phyloP scores from a whole-genome alignment of 1,140 invertebrate species.

The Babylonia areolata region DNA sequence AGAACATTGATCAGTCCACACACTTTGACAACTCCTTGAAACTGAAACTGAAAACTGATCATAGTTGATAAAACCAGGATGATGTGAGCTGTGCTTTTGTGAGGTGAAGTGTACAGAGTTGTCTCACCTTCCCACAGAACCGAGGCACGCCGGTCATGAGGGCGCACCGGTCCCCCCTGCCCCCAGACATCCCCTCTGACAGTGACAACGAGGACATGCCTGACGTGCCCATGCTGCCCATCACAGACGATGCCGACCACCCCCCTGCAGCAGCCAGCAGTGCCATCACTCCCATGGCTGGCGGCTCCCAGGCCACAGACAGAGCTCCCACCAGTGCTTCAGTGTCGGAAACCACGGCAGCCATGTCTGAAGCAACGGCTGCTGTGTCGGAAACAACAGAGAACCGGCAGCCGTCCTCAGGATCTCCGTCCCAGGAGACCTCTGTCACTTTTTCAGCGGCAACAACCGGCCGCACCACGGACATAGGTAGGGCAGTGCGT shows the following conservation, averaged over 20 bases:
- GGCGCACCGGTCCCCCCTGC: constrained; percentile 25
- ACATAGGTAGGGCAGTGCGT: neutral
- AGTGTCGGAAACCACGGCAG: constrained; percentile 4
- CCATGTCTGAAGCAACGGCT: neutral
- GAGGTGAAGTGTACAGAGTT: too few relatives aligned
- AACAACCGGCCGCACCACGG: constrained; percentile 37
- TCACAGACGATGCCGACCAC: neutral
- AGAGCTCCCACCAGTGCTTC: neutral
- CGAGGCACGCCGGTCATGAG: constrained; percentile 42
- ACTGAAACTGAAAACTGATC: too few relatives aligned
- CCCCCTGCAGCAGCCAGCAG: neutral
- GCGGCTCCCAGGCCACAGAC: neutral
- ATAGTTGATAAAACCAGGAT: too few relatives aligned
- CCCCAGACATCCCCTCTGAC: constrained; percentile 29
- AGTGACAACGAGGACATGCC: constrained; percentile 37
- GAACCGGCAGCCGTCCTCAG: constrained; percentile 17
- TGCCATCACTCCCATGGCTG: neutral
- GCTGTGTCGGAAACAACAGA: constrained; percentile 26
- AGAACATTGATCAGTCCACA: too few relatives aligned
- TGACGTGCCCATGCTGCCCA: neutral
- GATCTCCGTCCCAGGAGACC: constrained; percentile 20
- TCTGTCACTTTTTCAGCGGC: constrained; percentile 32
- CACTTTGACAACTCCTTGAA: too few relatives aligned
- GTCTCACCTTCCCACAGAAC: constrained; percentile 27
- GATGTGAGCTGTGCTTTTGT: too few relatives aligned